Base-by-base conservation (phyloP, 2,888 invertebrate genomes). In the Micoletzkya japonica region DNA sequence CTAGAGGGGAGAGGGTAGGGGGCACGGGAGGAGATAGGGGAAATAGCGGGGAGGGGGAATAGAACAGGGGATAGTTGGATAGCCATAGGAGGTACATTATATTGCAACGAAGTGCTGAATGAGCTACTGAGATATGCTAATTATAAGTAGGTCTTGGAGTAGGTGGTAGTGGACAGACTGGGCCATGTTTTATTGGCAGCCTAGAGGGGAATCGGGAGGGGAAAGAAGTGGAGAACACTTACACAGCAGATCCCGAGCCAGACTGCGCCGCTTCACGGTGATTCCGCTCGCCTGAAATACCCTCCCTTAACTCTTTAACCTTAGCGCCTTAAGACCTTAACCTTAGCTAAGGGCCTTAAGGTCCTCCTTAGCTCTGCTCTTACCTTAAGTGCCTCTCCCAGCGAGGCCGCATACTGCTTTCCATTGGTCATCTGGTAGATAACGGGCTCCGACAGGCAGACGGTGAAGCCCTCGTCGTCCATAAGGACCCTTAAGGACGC, bases 381-480 rank as follows among this genome's bases (percentile, higher is more conserved):
- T 17, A 68, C 58, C 58, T 58, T 68, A 58, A 68, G 68, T 24
- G 68, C 68, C 10, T 68, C 68, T 2, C 57, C 30, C 44, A 68
- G 58, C 44, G 68, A 34, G n/a, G 57, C 20, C n/a, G 20, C 14
- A 36, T 39, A 17, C 57, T 58, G 30, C 57, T 58, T 57, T 1
- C 68, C 68, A 14, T 57, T 24, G 0, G 58, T 58, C 44, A 26
- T 57, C 32, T 3, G 3, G 49, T 68, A 68, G 20, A 49, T 4
- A 1, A 68, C 68, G 17, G 37, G 57, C 44, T 68, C 68, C 24
- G 2, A 44, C 44, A 68, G 50, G 28, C 44, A 57, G 1, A 68
- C 68, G 14, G 68, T 68, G 68, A 68, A 68, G 7, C 68, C 68
- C 10, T 68, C 68, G 44, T 68, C 68, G 58, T 68, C 58, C 68